These are phyloP conservation scores for Pristionchus exspectatus DNA, from an alignment of 2,888 invertebrate species.

Conservation along the genomic window DNA sequence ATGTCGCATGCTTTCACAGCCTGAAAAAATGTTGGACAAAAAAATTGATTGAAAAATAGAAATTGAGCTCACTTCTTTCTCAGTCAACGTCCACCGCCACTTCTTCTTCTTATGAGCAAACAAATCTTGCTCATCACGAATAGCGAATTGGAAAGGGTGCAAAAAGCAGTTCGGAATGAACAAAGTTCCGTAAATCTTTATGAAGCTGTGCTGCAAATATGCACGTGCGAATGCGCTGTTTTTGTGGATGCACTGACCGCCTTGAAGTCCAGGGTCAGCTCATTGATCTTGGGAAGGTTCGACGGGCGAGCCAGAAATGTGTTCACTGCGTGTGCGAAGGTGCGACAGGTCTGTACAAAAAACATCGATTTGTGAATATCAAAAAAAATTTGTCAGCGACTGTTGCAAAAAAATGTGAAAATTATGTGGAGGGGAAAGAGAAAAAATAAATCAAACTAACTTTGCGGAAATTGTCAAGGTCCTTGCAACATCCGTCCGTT, in stretches of 20 bases:
- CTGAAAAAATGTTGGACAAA: no score
- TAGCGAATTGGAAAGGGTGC: neutral
- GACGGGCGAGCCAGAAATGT: neutral
- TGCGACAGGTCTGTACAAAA: neutral
- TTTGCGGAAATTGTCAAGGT: neutral
- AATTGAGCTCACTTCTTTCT: no score
- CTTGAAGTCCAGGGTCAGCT: neutral
- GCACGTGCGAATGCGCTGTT: no score
- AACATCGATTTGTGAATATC: neutral
- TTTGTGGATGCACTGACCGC: neutral
- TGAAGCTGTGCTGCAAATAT: neutral
- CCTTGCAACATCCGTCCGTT: neutral
- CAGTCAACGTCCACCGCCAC: no score
- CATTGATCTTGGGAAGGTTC: neutral
- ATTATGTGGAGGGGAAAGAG: neutral
- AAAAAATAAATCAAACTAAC: neutral
- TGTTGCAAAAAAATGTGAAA: no score
- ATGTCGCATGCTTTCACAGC: no score
- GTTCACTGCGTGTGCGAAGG: neutral
- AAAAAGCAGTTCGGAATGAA: neutral
- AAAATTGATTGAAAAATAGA: no score
- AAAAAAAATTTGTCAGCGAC: neutral
- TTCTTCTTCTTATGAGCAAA: no score
- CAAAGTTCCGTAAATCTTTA: neutral
- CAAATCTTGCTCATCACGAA: no score